Base-by-base conservation (phyloP, 2,888 invertebrate genomes). In the Asteroscopus sphinx region DNA sequence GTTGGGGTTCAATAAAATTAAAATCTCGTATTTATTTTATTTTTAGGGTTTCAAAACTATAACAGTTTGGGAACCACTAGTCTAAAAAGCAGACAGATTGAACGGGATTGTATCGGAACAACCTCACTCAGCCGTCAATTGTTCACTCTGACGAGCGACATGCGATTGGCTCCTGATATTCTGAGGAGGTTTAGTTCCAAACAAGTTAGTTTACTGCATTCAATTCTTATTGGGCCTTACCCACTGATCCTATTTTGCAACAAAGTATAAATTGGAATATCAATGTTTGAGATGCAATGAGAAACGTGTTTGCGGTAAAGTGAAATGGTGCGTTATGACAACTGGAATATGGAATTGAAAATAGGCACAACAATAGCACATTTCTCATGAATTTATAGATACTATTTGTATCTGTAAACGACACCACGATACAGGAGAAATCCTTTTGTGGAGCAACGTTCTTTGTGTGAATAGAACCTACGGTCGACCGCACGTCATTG, bases 161-260 rank as follows among this genome's bases (percentile, higher is more conserved):
- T 35, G 41, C 47, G 71, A 67, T 71, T 52, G 66, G 39, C 16
- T 71, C 45, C 51, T n/a, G 67, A 71, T 69, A 67, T 62, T 71
- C 68, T 51, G 61, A 60, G 53, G 44, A 69, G 58, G 47, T 47
- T 68, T 61, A 47, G 72, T 51, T 71, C 28, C 39, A 36, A 71
- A 51, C 64, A 12, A 70, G 55, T 42, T 42, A 17, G 12, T 49
- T 42, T 42, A 17, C 11, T 49, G 60, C 68, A 68, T 66, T 71
- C 67, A 66, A 71, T 66, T 71, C 55, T 40, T n/a, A n/a, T n/a
- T n/a, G 61, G 53, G 52, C 40, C 41, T n/a, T n/a, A n/a, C n/a
- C 60, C 26, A 41, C 46, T 60, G 46, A 56, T 53, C 71, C 49
- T 48, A 60, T 68, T 70, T n/a, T 60, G 33, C 28, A 36, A 48